A percentile compares a stretch with the other conserved stretches of the same genome.
Conservation (phyloP, 2,113 vertebrate genomes). For the Periophthalmus modestus region DNA sequence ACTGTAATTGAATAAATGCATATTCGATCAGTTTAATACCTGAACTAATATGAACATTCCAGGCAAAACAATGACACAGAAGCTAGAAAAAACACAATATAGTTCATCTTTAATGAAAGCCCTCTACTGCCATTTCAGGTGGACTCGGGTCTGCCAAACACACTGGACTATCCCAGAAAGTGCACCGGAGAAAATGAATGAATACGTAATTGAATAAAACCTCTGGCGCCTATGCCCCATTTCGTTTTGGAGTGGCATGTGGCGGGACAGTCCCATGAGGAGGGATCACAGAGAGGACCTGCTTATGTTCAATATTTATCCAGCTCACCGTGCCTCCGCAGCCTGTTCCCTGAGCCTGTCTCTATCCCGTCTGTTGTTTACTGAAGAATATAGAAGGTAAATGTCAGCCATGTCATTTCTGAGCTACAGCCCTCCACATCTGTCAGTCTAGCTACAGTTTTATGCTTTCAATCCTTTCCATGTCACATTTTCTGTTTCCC, state of each 20-base stretch:
- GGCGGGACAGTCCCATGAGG: neutral
- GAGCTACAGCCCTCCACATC: conserved; percentile 2
- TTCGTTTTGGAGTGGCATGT: neutral
- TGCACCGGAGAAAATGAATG: neutral
- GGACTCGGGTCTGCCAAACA: no score
- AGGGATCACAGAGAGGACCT: neutral
- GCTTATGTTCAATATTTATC: conserved; percentile 44
- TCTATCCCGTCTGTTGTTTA: conserved; percentile 47
- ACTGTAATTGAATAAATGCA: no score
- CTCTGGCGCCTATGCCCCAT: neutral
- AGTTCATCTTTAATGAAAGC: no score
- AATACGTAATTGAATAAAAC: neutral
- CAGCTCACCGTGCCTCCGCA: conserved; percentile 23
- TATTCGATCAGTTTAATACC: no score
- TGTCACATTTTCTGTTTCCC: neutral
- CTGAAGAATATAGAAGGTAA: conserved; percentile 65
- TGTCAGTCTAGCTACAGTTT: neutral
- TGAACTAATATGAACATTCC: no score
- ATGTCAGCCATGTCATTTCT: conserved; percentile 50
- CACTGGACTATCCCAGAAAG: neutral
- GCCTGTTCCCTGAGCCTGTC: conserved; percentile 22
- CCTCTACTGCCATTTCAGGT: no score
- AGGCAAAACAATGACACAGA: no score
- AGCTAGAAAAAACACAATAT: no score
- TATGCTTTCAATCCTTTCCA: neutral